Base-by-base conservation (phyloP, 53 echinoderm and acorn worm species). In the Holothuria leucospilota region DNA sequence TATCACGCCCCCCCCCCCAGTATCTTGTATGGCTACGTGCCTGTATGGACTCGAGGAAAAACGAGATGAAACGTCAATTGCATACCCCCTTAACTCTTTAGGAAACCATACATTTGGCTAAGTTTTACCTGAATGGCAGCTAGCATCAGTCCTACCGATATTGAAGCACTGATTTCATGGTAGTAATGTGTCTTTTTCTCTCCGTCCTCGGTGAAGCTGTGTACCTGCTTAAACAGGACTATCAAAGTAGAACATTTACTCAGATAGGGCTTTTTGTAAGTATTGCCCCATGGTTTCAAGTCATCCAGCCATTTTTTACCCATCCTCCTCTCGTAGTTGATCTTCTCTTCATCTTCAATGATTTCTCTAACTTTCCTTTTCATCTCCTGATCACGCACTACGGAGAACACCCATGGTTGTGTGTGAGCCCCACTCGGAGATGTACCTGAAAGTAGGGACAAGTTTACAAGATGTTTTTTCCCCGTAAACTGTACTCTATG, bases 251-350 rank as follows among this genome's bases (percentile, higher is more conserved):
- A 94, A 16, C 93, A 91, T 25, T 34, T 78, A n/a, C 91, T 90
- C 18, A 97, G 77, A 77, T 98, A 98, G 8, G 95, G 93, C 59
- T 95, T 95, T 28, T 51, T 84, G 90, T 95, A 98, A 4, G 86
- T 90, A 21, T 88, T 93, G n/a, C 0, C 86, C 86, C 2, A 93
- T 4, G 8, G 16, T 71, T 82, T 65, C 20, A 95, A 77, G 65
- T 98, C 95, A 58, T 86, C 56, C 6, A 95, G 62, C 95, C 95
- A 98, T 69, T 92, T 82, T 16, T 71, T 29, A 6, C 98, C 95
- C 98, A 98, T 98, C 69, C 98, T 85, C 77, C 92, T 95, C 62
- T 90, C 93, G 75, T 98, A 98, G 89, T 98, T 98, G 73, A 95
- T 85, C 12, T 81, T 85, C 63, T 98, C 98, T 68, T 98, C 98